A percentile compares a stretch with the other conserved stretches of the same genome.
These are phyloP conservation scores for Syrmaticus mikado DNA, from an alignment of 2,113 vertebrate genomes.

Conservation along the genomic window DNA sequence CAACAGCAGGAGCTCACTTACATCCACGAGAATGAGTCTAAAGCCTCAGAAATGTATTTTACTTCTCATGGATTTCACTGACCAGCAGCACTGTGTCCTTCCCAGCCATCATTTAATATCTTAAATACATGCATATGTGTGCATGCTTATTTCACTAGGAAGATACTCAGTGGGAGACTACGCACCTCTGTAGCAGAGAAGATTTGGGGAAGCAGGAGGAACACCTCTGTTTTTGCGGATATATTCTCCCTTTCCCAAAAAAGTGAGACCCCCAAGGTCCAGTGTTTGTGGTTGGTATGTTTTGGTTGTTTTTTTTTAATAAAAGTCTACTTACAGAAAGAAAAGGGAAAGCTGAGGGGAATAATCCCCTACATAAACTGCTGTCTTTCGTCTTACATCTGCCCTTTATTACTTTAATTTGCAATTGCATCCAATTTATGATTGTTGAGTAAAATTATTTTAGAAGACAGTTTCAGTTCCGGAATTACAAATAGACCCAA, in stretches of 20 bases:
- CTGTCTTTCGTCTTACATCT: not conserved
- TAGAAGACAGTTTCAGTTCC: not conserved
- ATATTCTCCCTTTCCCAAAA: not conserved
- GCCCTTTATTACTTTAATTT: not conserved
- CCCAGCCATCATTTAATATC: not conserved
- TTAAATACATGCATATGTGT: not conserved
- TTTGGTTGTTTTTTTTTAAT: not conserved
- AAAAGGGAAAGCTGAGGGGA: not conserved
- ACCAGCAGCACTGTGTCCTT: not conserved
- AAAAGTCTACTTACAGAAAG: not conserved
- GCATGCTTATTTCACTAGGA: not conserved
- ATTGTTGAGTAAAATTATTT: not conserved
- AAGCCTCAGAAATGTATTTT: not conserved
- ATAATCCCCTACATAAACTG: not conserved
- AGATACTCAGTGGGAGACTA: not conserved
- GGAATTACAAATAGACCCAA: not conserved
- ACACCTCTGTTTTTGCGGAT: not conserved
- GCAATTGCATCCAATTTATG: not conserved
- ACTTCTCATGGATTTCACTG: not conserved
- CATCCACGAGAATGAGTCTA: not conserved
- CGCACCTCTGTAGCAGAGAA: not conserved
- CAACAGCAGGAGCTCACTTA: not conserved
- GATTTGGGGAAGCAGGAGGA: rapidly evolving
- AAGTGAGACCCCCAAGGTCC: not conserved
- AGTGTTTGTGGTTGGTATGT: not conserved